Evolutionary conservation across 2,888 invertebrate species (phyloP), one percentile per base, ranked within the genome.

Genomic region (Drosophila helvetica): DNA sequence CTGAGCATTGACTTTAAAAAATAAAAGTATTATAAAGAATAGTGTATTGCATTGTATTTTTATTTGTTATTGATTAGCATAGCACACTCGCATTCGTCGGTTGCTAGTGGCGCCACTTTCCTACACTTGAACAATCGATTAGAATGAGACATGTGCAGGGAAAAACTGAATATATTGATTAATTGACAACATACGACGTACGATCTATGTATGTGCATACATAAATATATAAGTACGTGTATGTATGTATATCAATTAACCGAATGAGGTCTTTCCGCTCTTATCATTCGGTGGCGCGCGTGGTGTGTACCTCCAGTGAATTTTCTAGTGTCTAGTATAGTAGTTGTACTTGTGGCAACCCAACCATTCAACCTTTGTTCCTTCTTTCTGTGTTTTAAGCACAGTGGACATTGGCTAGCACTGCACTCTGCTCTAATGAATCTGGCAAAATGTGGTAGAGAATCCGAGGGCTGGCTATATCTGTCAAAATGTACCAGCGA

Each of bases 261-360:
- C 65, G 45, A 70, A 75, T 71, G 71, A 75, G 68, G 78, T 75
- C 81, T 79, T 78, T 73, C 58, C 43, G 48, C 64, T 79, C 74
- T 84, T 81, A 86, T 81, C 87, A 69, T 52, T 48, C 51, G 62
- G 52, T 76, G 75, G 84, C 84, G 86, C 86, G 86, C 83, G 88
- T 76, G 78, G 86, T 83, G 88, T 76, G 80, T 80, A 58, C 61
- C 66, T 71, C 61, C 59, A 63, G 50, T 67, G 58, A 73, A 55
- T 67, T 75, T 70, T 50, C 53, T 22, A 22, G 55, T 68, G 64
- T 59, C 54, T 53, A 67, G 62, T 67, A 55, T 73, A 51, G 52
- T 65, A 46, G 33, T 65, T 52, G 74, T 22, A 66, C 63, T 72
- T 72, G 69, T 62, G 69, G 30, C 63, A 42, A 55, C 54, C 55